A percentile compares a stretch with the other conserved stretches of the same genome.
Conservation (phyloP, 2,888 invertebrate species). For the Seira musarum region DNA sequence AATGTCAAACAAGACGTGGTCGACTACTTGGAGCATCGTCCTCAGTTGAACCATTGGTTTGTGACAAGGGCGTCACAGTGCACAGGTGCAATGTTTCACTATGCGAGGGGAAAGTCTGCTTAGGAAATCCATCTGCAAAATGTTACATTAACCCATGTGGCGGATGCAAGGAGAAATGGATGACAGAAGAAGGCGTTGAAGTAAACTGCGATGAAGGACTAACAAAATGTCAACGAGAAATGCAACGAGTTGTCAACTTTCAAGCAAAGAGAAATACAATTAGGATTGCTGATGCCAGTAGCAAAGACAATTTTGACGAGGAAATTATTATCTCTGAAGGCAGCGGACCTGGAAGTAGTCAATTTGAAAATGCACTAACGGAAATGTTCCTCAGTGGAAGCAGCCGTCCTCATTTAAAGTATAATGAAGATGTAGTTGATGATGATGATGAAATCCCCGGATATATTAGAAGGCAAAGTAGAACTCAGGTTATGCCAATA, state of each 20-base stretch:
- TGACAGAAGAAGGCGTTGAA: conserved; percentile 69
- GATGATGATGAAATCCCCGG: not conserved
- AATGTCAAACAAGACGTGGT: conserved; percentile 84
- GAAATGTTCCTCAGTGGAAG: conserved; percentile 49
- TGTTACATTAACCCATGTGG: conserved; percentile 72
- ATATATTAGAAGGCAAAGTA: conserved; percentile 14
- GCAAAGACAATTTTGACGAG: conserved; percentile 8
- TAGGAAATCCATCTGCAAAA: conserved; percentile 70
- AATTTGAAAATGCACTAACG: conserved; percentile 56
- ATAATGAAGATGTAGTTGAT: conserved; percentile 28
- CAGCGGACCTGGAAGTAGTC: conserved; percentile 35
- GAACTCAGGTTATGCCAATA: conserved; percentile 64
- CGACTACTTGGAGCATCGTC: conserved; percentile 58
- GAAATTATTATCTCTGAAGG: conserved; percentile 36
- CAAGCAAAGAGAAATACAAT: conserved; percentile 24
- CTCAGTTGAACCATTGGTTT: conserved; percentile 69
- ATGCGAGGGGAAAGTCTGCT: conserved; percentile 71
- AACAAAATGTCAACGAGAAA: conserved; percentile 70
- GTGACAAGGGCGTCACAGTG: conserved; percentile 70
- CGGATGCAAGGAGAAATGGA: conserved; percentile 71
- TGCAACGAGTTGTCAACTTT: conserved; percentile 68
- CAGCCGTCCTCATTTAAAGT: conserved; percentile 41
- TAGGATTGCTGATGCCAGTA: not conserved
- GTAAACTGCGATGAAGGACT: conserved; percentile 70
- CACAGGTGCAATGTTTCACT: conserved; percentile 71